A percentile compares a stretch with the other conserved stretches of the same genome.
phyloP scores from a whole-genome alignment of 2,888 invertebrate genomes.

The Napeogenes inachia region DNA sequence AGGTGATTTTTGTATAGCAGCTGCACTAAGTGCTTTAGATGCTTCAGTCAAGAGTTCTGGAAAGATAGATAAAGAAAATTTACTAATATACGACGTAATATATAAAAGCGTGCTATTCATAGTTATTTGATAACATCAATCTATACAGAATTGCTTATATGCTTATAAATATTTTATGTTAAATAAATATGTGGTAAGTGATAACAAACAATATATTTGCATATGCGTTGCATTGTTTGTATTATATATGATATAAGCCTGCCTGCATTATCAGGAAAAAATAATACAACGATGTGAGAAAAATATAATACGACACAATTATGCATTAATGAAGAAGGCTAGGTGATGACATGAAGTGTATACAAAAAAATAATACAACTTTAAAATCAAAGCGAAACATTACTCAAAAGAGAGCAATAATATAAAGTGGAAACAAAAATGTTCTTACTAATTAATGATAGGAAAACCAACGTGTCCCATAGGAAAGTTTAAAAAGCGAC shows the following conservation, averaged over 20 bases:
- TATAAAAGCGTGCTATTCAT: not conserved
- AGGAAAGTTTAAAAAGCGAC: slow-evolving; percentile 56
- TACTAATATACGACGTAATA: not conserved
- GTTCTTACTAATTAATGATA: slow-evolving; percentile 49
- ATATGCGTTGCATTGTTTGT: not conserved
- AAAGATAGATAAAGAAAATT: slow-evolving; percentile 42
- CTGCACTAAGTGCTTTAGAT: slow-evolving; percentile 57
- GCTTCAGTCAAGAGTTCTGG: slow-evolving; percentile 63
- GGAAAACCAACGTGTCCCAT: slow-evolving; percentile 43
- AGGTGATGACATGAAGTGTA: slow-evolving; percentile 45
- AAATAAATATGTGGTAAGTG: not conserved
- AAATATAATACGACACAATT: slow-evolving; percentile 37
- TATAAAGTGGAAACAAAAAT: slow-evolving; percentile 49
- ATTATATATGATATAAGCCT: slow-evolving; percentile 39
- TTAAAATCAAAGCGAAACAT: slow-evolving; percentile 76
- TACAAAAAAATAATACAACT: slow-evolving; percentile 52
- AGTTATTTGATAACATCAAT: not conserved
- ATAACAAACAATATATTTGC: not conserved
- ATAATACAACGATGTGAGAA: slow-evolving; percentile 33
- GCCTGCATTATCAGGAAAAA: slow-evolving; percentile 1
- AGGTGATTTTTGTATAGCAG: slow-evolving; percentile 68
- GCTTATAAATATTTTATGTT: not conserved
- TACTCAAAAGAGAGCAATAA: slow-evolving; percentile 62
- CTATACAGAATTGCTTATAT: not conserved
- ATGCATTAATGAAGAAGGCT: slow-evolving; percentile 52